phyloP scores from a whole-genome alignment of 2,888 invertebrate genomes.

The Melangyna quadrimaculata region DNA sequence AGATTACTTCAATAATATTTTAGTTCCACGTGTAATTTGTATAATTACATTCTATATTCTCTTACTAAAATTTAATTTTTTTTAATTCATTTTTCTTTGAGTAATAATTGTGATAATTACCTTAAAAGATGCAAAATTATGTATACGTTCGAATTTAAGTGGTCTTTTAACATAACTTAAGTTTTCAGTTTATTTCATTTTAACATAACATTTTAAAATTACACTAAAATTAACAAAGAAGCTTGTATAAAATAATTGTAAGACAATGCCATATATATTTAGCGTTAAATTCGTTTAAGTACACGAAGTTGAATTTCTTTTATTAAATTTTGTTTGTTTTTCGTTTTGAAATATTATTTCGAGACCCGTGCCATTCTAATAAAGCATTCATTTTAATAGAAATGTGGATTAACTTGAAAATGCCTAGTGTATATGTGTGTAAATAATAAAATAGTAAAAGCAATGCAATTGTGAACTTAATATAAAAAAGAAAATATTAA shows the following conservation, averaged over 20 bases:
- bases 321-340: background rate
- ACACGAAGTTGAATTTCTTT: constrained; percentile 2
- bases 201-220: background rate
- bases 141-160: constrained; percentile 64
- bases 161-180: constrained; percentile 17
- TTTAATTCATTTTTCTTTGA: constrained; percentile 8
- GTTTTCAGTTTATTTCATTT: background rate
- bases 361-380: constrained; percentile 60
- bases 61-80: constrained; percentile 13
- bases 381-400: background rate
- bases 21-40: constrained; percentile 34
- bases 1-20: constrained; percentile 22
- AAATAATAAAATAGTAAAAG: constrained; percentile 44
- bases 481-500: background rate
- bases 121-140: constrained; percentile 44
- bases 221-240: background rate
- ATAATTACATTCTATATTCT: constrained; percentile 11
- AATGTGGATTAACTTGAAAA: background rate
- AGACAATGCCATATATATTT: constrained; percentile 20
- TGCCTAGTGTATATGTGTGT: constrained; percentile 34
- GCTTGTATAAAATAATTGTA: background rate
- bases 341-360: constrained; percentile 26
- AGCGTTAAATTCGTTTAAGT: background rate
- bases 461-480: constrained; percentile 66
- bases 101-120: constrained; percentile 62